phyloP scores from a whole-genome alignment of 2,113 vertebrate species.

The Epinephelus fuscoguttatus region DNA sequence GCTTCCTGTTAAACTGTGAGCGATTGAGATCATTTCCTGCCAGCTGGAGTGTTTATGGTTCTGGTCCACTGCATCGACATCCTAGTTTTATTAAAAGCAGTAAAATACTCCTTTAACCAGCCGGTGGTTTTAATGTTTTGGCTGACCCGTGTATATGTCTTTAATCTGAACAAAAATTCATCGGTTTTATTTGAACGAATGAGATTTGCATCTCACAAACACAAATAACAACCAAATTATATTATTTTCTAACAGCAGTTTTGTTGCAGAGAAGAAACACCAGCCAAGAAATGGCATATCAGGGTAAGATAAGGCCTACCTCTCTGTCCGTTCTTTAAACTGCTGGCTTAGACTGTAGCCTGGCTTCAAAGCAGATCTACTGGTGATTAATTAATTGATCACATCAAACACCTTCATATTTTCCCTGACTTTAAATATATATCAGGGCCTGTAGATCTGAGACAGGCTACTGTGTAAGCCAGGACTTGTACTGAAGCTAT shows the following conservation, averaged over 20 bases:
- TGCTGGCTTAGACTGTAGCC: slow-evolving; percentile 55
- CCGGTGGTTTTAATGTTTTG: no score
- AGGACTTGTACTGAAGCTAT: slow-evolving; percentile 54
- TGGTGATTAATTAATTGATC: background rate
- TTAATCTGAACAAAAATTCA: background rate
- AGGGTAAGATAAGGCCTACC: slow-evolving; percentile 57
- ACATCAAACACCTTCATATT: background rate
- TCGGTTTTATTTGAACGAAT: background rate
- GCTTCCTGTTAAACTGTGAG: no score
- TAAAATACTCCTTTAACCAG: no score
- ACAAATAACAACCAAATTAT: slow-evolving; percentile 40
- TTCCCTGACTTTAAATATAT: background rate
- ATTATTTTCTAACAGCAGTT: slow-evolving; percentile 67
- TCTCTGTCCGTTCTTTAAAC: slow-evolving; percentile 44
- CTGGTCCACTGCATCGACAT: no score
- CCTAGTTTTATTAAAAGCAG: no score
- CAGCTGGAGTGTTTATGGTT: no score
- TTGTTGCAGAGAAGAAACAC: slow-evolving; percentile 62
- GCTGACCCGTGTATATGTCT: no score
- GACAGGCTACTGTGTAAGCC: slow-evolving; percentile 45
- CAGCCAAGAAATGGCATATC: slow-evolving; percentile 50
- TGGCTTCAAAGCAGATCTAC: slow-evolving; percentile 40
- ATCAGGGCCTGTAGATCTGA: background rate
- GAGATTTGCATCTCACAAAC: background rate
- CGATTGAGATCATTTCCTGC: no score